Conservation (phyloP, 2,888 invertebrate species). For the Drosophila fulvimacula region DNA sequence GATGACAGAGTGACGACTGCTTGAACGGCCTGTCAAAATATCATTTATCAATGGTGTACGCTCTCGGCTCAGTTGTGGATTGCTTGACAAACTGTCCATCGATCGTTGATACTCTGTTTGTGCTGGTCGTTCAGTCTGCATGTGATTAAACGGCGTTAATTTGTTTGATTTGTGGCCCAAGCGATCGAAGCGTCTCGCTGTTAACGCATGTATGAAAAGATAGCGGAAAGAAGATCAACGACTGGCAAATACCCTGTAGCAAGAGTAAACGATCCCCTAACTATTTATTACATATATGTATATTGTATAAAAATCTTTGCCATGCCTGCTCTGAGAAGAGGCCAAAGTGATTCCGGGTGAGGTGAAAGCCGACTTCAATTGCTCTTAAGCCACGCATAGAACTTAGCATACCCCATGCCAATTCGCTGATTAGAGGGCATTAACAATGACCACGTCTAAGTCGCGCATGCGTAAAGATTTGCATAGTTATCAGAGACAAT, state of each 20-base stretch:
- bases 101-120: conserved; percentile 24
- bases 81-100: conserved; percentile 37
- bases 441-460: conserved; percentile 25
- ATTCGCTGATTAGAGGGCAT: not conserved
- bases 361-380: not conserved
- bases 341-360: not conserved
- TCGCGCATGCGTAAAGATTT: conserved; percentile 73
- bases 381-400: not conserved
- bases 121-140: conserved; percentile 6
- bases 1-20: conserved; percentile 1
- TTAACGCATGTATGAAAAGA: conserved; percentile 28
- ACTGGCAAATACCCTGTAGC: conserved; percentile 2
- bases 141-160: conserved; percentile 66
- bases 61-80: conserved; percentile 5
- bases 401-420: too few relatives aligned
- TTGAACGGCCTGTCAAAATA: conserved; percentile 24
- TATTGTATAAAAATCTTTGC: not conserved
- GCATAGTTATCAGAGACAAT: conserved; percentile 57
- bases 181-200: conserved; percentile 7
- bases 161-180: conserved; percentile 68
- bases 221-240: not conserved
- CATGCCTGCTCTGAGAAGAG: too few relatives aligned
- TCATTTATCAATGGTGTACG: conserved; percentile 47
- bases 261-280: too few relatives aligned
- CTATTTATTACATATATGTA: too few relatives aligned